Conservation (phyloP, 2,797 vertebrate genomes). For the Petrocephalus schoutedeni region DNA sequence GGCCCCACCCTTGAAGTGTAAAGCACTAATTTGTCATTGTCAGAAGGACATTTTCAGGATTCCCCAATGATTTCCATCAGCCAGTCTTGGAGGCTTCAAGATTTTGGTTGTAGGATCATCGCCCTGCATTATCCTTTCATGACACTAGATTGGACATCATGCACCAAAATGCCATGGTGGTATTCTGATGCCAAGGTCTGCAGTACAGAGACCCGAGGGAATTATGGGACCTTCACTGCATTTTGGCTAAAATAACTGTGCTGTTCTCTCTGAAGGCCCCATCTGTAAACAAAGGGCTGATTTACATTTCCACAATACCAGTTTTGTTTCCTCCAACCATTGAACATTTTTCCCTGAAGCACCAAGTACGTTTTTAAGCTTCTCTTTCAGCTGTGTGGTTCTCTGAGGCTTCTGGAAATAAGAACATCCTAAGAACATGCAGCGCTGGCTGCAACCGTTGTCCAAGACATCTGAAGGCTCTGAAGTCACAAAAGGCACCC, state of each 20-base stretch:
- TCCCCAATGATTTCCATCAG: background rate
- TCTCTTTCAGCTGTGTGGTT: background rate
- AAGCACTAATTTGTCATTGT: background rate
- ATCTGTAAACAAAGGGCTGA: background rate
- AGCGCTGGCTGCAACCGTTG: background rate
- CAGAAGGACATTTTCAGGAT: background rate
- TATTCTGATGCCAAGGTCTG: background rate
- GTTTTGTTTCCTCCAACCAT: background rate
- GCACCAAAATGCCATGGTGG: background rate
- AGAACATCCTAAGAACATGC: background rate
- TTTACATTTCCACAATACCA: background rate
- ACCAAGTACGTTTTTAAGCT: background rate
- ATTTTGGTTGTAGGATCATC: background rate
- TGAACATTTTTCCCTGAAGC: background rate
- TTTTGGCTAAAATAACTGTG: background rate
- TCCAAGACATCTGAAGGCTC: background rate
- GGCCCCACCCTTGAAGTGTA: background rate
- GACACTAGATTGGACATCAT: background rate
- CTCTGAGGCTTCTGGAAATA: background rate
- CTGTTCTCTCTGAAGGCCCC: background rate
- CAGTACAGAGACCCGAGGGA: background rate
- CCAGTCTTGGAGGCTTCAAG: background rate
- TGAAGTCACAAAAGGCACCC: background rate
- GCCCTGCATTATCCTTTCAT: background rate
- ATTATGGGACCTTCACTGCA: background rate